Evolutionary conservation across 2,797 vertebrate species (phyloP), one percentile per base, ranked within the genome.

Genomic region (Alcedo quadribrachys): DNA sequence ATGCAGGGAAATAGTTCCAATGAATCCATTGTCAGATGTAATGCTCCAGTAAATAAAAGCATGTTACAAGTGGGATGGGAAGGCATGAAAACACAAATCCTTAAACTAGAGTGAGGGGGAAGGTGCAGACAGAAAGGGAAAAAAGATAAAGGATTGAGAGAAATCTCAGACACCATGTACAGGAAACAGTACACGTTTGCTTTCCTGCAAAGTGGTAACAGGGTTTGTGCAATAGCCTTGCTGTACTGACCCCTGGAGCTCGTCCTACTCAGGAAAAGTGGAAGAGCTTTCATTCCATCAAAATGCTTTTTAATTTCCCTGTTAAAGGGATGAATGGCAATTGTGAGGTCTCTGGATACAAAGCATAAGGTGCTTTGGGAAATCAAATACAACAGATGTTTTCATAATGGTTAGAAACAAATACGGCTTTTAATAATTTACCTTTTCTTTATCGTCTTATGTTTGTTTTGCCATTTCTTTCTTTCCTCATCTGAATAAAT

Each of bases 191-290:
- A 51, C 3, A 9, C 2, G 14, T 51, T 65, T 83, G 19, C 46
- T 82, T 68, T 35, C 22, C 12, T 40, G 67, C 7, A 16, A 42
- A 69, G 19, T 37, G 37, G 84, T 58, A 15, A 60, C 65, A 60
- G 6, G 5, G 24, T 46, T 25, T 54, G 63, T 79, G 60, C 55
- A 67, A 84, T 37, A 67, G 45, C 33, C 94, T 80, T 85, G 40
- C 53, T 88, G 35, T 46, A 87, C 75, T 92, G 91, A 96, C 78
- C 75, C 65, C 89, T 96, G 85, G 80, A 92, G 89, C 67, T 58
- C 9, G 2, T 33, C 40, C 37, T 30, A 7, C 43, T 28, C 20
- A 15, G 40, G 22, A 45, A 74, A 81, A 60, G 16, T 53, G 42
- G 40, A 63, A 89, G 69, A 77, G 24, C 7, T 73, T 48, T 78